Evolutionary conservation across 1,140 invertebrate species (phyloP).

Genomic region (Zaprionus ghesquierei): DNA sequence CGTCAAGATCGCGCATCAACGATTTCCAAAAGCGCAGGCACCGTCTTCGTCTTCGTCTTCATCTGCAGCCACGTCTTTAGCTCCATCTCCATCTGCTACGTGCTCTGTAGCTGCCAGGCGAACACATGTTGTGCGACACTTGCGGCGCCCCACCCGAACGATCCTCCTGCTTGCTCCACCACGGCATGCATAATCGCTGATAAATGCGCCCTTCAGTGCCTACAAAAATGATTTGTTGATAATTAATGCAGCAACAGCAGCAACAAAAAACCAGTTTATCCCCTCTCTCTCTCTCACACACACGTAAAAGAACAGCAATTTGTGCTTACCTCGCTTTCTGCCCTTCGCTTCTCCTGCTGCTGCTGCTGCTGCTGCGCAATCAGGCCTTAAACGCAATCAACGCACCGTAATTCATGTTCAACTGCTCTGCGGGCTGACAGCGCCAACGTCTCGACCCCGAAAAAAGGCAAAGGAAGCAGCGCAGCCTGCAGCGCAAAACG

Average conservation of each 20-base stretch:
- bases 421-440: constrained; percentile 26
- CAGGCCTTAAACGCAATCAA: constrained; percentile 78
- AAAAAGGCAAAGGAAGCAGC: not conserved
- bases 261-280: constrained; percentile 58
- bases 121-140: constrained; percentile 76
- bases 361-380: constrained; percentile 41
- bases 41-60: not conserved
- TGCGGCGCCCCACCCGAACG: constrained; percentile 11
- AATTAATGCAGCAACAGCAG: constrained; percentile 62
- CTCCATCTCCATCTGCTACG: not conserved
- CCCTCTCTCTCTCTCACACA: constrained; percentile 33
- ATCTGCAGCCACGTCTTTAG: no score
- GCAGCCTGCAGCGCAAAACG: not conserved
- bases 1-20: constrained; percentile 21
- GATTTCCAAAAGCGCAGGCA: not conserved
- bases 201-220: constrained; percentile 75
- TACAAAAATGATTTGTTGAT: constrained; percentile 80
- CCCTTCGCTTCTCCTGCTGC: constrained; percentile 24
- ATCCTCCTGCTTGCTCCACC: not conserved
- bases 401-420: constrained; percentile 75
- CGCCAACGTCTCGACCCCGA: constrained; percentile 13
- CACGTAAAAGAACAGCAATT: constrained; percentile 65
- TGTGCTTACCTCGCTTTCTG: constrained; percentile 35
- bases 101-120: constrained; percentile 21
- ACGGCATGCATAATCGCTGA: constrained; percentile 75